A percentile compares a stretch with the other conserved stretches of the same genome.
Conservation (phyloP, 2,888 invertebrate species). For the Conus canariensis region DNA sequence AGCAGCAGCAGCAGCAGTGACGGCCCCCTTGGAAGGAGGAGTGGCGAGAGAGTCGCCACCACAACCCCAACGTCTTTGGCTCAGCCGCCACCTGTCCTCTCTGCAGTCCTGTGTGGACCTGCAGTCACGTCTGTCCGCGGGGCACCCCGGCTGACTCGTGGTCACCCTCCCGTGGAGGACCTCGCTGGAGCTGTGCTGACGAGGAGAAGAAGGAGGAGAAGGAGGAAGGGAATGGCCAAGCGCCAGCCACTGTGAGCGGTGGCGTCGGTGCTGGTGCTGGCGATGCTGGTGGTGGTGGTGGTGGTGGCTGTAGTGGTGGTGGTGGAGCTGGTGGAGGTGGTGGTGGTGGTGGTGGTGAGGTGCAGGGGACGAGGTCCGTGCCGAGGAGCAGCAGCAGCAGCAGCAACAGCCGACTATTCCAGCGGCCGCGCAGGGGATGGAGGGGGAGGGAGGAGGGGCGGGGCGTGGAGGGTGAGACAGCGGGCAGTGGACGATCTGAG, state of each 20-base stretch:
- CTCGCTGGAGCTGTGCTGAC: background rate
- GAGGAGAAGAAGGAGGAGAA: background rate
- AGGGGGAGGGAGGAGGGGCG: background rate
- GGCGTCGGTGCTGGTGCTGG: background rate
- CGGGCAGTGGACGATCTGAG: background rate
- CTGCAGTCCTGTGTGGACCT: no score
- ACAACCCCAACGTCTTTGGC: background rate
- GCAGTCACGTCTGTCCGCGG: no score
- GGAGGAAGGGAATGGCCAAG: background rate
- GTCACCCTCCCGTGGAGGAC: background rate
- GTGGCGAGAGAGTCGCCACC: background rate
- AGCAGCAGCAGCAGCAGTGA: background rate
- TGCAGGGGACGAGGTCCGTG: background rate
- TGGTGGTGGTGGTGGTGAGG: background rate
- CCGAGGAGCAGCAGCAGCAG: background rate
- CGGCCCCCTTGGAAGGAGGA: background rate
- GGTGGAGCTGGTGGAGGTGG: background rate
- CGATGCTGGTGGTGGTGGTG: background rate
- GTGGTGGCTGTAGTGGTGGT: background rate
- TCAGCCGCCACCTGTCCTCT: no score
- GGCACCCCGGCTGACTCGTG: background rate
- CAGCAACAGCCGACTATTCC: background rate
- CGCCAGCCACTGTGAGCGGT: background rate
- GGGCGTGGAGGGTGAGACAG: constrained; percentile 20
- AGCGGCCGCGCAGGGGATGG: background rate